Conservation (phyloP, 2,797 vertebrate genomes). For the Ptychadena robeensis region DNA sequence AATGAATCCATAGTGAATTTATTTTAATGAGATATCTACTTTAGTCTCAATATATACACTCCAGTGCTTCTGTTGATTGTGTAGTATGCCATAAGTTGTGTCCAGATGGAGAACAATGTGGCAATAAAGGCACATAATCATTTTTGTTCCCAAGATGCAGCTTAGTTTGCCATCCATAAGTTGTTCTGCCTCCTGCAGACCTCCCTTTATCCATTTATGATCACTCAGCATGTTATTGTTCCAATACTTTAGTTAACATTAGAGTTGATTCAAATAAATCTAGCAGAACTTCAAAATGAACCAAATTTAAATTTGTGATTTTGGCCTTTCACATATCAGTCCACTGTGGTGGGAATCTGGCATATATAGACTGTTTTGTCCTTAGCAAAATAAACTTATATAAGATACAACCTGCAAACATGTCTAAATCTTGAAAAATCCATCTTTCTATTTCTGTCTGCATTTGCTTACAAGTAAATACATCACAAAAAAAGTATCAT, state of each 20-base stretch:
- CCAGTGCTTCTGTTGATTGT: background rate
- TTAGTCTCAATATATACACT: conserved; percentile 5
- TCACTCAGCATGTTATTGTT: conserved; percentile 7
- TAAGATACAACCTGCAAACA: no score
- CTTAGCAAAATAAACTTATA: background rate
- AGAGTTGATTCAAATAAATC: background rate
- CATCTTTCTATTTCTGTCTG: no score
- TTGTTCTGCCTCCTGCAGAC: background rate
- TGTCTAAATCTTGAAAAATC: no score
- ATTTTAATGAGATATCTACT: background rate
- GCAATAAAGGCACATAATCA: background rate
- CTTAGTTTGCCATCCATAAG: background rate
- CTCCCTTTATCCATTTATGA: background rate
- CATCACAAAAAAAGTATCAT: no score
- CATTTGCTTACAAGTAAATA: no score
- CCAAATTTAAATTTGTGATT: background rate
- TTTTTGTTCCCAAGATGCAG: conserved; percentile 6
- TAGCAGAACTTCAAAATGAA: background rate
- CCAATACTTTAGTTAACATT: background rate
- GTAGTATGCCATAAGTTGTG: conserved; percentile 8
- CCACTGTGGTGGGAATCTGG: no score
- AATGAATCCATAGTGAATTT: background rate
- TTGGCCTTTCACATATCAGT: background rate
- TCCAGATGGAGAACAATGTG: conserved; percentile 20
- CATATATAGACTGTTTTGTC: background rate